Evolutionary conservation across 2,888 invertebrate genomes (phyloP), one percentile per base, ranked within the genome.

Genomic region (Coenonympha glycerion): DNA sequence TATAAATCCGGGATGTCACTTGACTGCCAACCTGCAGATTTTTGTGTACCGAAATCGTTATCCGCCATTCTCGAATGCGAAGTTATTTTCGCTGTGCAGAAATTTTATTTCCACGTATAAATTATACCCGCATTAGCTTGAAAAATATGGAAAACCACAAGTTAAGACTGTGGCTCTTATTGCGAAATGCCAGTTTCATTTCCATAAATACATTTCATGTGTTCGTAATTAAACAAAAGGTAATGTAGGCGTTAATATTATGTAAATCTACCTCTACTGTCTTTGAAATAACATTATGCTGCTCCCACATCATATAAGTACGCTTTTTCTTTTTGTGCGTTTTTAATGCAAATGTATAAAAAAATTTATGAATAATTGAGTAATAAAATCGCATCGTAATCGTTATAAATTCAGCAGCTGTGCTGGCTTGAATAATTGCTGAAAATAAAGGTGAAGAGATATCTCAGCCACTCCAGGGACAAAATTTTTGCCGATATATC

Each of bases 71-170:
- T 42, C 36, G 9, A 53, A 52, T 47, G 53, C 44, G 49, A 53
- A 53, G 50, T 63, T 67, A 65, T 66, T 66, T 65, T 62, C 61
- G 53, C 53, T 39, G 37, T 42, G 52, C 56, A 64, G 63, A n/a
- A n/a, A 68, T 66, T 64, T 69, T 66, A 65, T 70, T 68, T 66
- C 56, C 53, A 57, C 57, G 53, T 60, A 58, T 67, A 55, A 67
- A 69, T 68, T 68, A 66, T 58, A 58, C 56, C 57, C 48, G 56
- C 30, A 53, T 56, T 56, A 53, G 52, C 49, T 41, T 49, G 26
- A 57, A 36, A 52, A 37, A 53, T 44, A 52, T 49, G 30, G 19
- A 24, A 44, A 47, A 40, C 28, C 24, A 30, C 48, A 26, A 44
- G 26, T 34, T 18, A 36, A 45, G 28, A 31, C 37, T 13, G 37